These are phyloP conservation scores for Drosophila takahashii DNA, from an alignment of 1,140 invertebrate genomes.

Conservation along the genomic window DNA sequence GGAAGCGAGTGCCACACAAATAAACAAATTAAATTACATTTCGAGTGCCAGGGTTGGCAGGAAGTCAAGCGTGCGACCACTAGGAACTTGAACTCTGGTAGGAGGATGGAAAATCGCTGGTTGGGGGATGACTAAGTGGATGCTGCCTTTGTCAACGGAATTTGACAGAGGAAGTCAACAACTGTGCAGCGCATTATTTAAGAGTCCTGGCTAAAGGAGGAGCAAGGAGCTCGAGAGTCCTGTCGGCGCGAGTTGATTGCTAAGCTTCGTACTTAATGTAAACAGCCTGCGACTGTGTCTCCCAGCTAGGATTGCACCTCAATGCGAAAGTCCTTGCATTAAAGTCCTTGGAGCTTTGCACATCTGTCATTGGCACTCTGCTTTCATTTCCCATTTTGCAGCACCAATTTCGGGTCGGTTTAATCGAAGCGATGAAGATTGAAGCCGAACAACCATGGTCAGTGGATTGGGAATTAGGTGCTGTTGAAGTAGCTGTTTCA, in stretches of 20 bases:
- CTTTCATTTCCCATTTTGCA: neutral
- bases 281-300: constrained; percentile 24
- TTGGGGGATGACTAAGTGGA: constrained; percentile 34
- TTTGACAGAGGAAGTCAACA: constrained; percentile 60
- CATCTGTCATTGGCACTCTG: constrained; percentile 11
- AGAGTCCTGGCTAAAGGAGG: constrained; percentile 25
- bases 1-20: constrained; percentile 51
- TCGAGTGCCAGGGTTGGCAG: constrained; percentile 58
- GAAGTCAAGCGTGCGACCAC: constrained; percentile 58
- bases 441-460: constrained; percentile 35
- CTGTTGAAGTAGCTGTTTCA: neutral
- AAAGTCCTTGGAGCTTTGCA: neutral
- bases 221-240: neutral
- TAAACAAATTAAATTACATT: constrained; percentile 83
- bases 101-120: too few relatives aligned
- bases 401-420: neutral
- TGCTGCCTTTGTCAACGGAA: constrained; percentile 56
- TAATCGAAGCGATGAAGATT: constrained; percentile 29
- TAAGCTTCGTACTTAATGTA: constrained; percentile 44
- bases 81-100: constrained; percentile 35
- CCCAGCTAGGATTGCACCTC: neutral
- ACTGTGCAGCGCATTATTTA: constrained; percentile 61
- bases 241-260: constrained; percentile 45
- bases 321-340: constrained; percentile 6
- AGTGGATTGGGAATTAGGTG: neutral